Evolutionary conservation across 2,888 invertebrate genomes (phyloP), one percentile per base, ranked within the genome.

Genomic region (Pharmacophagus antenor): DNA sequence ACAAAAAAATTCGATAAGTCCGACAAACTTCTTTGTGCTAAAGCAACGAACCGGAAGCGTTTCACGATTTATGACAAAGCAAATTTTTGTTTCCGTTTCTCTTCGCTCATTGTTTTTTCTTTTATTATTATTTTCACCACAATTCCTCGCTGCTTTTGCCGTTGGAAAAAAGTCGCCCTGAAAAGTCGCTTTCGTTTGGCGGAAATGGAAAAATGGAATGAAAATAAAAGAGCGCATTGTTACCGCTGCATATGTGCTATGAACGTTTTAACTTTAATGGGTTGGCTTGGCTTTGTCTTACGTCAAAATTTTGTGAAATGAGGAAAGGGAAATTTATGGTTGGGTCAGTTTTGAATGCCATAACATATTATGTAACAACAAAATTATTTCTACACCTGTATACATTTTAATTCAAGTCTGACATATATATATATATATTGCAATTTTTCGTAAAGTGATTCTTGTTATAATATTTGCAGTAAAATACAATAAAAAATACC

Each of bases 31-130:
- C 85, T 83, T 87, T 82, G 83, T 83, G 82, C 78, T 77, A 80
- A 83, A 79, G 76, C 80, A 81, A 79, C 84, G 79, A 76, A 76
- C 78, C 85, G 87, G 88, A 89, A 86, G 83, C 82, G 73, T 83
- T 86, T 80, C 82, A 79, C 85, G 85, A 90, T 89, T 89, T 90
- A 89, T 88, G 85, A 87, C 84, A 84, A 84, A 85, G 83, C 86
- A 82, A 88, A 87, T 87, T 88, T 90, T 88, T 85, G 84, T 84
- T 87, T 85, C 83, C 87, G 84, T 84, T 85, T 82, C 85, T 84
- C 83, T 81, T 73, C 72, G 78, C 75, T 79, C 84, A 82, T 84
- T 85, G 80, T 85, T 86, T 85, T 81, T n/a, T n/a, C n/a, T n/a
- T 77, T 76, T 82, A 76, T 79, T 84, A 77, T 86, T 56, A 61